phyloP scores from a whole-genome alignment of 2,797 vertebrate genomes.

The Lutjanus argentimaculatus region DNA sequence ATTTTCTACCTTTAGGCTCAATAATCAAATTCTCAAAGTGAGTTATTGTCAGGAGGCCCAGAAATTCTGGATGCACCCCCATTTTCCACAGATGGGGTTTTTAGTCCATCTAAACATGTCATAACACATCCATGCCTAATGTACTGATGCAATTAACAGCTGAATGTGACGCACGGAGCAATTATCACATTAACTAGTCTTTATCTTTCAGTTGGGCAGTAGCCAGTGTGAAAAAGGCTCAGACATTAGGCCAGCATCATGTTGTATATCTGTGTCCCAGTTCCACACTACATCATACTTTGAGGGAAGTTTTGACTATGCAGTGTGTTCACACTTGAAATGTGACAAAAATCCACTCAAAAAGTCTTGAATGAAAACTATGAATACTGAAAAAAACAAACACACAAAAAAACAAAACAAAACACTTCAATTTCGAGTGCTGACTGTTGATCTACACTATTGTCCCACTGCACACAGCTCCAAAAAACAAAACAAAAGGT shows the following conservation, averaged over 20 bases:
- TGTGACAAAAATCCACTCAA: background rate
- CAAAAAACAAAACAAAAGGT: background rate
- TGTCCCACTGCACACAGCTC: background rate
- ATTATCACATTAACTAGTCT: slow-evolving; percentile 3
- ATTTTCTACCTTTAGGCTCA: slow-evolving; percentile 28
- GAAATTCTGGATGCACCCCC: background rate
- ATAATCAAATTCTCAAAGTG: slow-evolving; percentile 3
- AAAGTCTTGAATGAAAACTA: background rate
- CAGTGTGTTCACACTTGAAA: background rate
- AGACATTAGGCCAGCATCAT: background rate
- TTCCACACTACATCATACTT: background rate
- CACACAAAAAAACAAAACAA: background rate
- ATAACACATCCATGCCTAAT: background rate
- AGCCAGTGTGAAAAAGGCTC: background rate
- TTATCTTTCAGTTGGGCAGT: background rate
- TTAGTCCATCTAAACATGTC: background rate
- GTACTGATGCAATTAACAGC: background rate
- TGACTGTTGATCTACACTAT: background rate
- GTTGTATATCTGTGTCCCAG: background rate
- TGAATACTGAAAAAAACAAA: background rate
- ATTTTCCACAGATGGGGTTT: slow-evolving; percentile 10
- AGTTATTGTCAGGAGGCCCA: slow-evolving; percentile 12
- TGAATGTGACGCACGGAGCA: slow-evolving; percentile 3
- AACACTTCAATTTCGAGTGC: background rate
- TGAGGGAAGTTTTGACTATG: background rate